These are phyloP conservation scores for Esox niger DNA, from an alignment of 2,113 vertebrate species.

Conservation along the genomic window DNA sequence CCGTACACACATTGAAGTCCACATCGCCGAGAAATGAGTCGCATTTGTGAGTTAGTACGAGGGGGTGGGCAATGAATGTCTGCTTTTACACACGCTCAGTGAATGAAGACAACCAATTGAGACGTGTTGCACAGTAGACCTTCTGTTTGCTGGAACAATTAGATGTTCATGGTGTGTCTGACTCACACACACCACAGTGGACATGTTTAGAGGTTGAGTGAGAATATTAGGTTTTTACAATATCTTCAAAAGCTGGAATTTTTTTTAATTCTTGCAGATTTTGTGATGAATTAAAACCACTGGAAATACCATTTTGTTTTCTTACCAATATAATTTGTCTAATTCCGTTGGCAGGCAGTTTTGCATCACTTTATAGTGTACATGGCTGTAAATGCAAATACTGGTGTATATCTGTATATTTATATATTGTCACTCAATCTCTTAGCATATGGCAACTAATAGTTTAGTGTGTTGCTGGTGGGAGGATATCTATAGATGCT, in stretches of 20 bases:
- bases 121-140: conserved; percentile 31
- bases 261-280: too few relatives aligned
- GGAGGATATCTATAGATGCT: too few relatives aligned
- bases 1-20: conserved; percentile 33
- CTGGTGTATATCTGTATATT: too few relatives aligned
- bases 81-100: conserved; percentile 1
- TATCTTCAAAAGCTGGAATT: background rate
- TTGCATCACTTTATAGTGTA: too few relatives aligned
- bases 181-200: conserved; percentile 15
- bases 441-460: too few relatives aligned
- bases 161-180: conserved; percentile 36
- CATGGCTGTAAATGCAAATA: too few relatives aligned
- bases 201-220: background rate
- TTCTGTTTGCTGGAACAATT: conserved; percentile 31
- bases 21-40: background rate
- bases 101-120: conserved; percentile 25
- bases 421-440: too few relatives aligned
- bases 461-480: too few relatives aligned
- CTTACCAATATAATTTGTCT: too few relatives aligned
- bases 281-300: too few relatives aligned
- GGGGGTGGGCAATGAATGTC: conserved; percentile 6
- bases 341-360: too few relatives aligned
- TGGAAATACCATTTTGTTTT: too few relatives aligned
- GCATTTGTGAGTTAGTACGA: background rate
- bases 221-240: background rate